phyloP scores from a whole-genome alignment of 2,888 invertebrate genomes.

The Epinotia nisella region DNA sequence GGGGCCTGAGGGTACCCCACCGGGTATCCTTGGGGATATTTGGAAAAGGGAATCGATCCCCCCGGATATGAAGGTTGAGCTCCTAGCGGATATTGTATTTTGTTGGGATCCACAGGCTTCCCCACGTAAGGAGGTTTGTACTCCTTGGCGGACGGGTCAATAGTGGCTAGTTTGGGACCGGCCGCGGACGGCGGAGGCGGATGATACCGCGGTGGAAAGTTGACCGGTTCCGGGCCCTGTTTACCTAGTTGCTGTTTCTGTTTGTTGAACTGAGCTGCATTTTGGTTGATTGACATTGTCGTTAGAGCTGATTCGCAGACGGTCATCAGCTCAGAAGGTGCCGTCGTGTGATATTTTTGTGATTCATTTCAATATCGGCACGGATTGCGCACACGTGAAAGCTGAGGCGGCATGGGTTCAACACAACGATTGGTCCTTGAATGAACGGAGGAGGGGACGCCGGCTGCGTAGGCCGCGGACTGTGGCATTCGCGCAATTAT shows the following conservation, averaged over 20 bases:
- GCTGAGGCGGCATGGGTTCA: conserved; percentile 74
- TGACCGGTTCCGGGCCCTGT: conserved; percentile 82
- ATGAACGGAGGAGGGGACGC: conserved; percentile 79
- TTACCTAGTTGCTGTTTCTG: conserved; percentile 83
- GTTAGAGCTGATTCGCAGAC: conserved; percentile 61
- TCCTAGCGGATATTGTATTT: conserved; percentile 70
- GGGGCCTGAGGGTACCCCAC: conserved; percentile 74
- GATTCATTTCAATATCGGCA: conserved; percentile 68
- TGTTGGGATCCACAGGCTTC: conserved; percentile 71
- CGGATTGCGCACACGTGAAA: conserved; percentile 65
- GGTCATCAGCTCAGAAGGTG: conserved; percentile 67
- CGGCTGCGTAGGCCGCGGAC: conserved; percentile 81
- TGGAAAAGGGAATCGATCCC: conserved; percentile 67
- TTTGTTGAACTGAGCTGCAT: conserved; percentile 78
- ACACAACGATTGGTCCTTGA: conserved; percentile 83
- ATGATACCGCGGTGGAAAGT: conserved; percentile 91
- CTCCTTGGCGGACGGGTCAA: conserved; percentile 80
- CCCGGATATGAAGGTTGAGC: conserved; percentile 66
- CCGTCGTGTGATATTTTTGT: conserved; percentile 57
- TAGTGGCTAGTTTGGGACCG: conserved; percentile 87
- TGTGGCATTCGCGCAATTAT: conserved; percentile 82
- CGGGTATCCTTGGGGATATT: conserved; percentile 74
- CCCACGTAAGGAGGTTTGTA: conserved; percentile 74
- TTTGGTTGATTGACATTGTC: conserved; percentile 83
- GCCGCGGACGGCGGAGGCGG: conserved; percentile 89